Percentiles rank a stretch among this genome's conserved stretches.
phyloP scores from a whole-genome alignment of 2,113 vertebrate genomes.

The Neogobius melanostomus region DNA sequence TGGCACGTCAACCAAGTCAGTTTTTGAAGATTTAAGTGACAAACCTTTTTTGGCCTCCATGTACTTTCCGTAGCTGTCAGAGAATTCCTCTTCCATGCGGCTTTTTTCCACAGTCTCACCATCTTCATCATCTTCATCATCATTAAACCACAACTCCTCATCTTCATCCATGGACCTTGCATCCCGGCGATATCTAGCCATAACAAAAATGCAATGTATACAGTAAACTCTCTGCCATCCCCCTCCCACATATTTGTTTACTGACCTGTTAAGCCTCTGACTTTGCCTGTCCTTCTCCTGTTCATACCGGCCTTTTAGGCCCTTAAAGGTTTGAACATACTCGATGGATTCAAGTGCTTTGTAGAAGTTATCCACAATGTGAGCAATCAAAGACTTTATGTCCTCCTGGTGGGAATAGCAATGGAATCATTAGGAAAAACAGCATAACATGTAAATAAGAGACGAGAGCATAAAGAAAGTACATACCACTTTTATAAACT shows the following conservation, averaged over 20 bases:
- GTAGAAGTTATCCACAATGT: slow-evolving; percentile 99
- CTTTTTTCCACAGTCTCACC: slow-evolving; percentile 90
- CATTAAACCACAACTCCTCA: slow-evolving; percentile 97
- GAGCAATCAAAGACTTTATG: slow-evolving; percentile 95
- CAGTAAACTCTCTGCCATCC: too few relatives aligned
- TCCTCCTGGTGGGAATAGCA: slow-evolving; percentile 84
- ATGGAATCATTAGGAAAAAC: not conserved
- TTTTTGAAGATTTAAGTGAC: too few relatives aligned
- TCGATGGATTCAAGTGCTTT: slow-evolving; percentile 98
- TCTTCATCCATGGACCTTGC: slow-evolving; percentile 90
- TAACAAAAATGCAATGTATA: not conserved
- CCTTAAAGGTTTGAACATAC: slow-evolving; percentile 98
- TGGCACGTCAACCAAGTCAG: slow-evolving; percentile 66
- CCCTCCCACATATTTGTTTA: not conserved
- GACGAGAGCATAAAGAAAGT: not conserved
- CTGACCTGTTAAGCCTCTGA: slow-evolving; percentile 93
- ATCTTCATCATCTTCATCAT: slow-evolving; percentile 92
- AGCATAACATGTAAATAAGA: not conserved
- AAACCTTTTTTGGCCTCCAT: slow-evolving; percentile 98
- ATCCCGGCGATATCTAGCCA: slow-evolving; percentile 89
- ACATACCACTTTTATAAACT: slow-evolving; percentile 98
- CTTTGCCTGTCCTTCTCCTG: slow-evolving; percentile 95
- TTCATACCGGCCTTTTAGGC: slow-evolving; percentile 94
- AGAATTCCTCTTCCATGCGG: slow-evolving; percentile 91
- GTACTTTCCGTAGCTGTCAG: slow-evolving; percentile 94